Base-by-base conservation (phyloP, 2,888 invertebrate species). In the Acrocera orbiculus region DNA sequence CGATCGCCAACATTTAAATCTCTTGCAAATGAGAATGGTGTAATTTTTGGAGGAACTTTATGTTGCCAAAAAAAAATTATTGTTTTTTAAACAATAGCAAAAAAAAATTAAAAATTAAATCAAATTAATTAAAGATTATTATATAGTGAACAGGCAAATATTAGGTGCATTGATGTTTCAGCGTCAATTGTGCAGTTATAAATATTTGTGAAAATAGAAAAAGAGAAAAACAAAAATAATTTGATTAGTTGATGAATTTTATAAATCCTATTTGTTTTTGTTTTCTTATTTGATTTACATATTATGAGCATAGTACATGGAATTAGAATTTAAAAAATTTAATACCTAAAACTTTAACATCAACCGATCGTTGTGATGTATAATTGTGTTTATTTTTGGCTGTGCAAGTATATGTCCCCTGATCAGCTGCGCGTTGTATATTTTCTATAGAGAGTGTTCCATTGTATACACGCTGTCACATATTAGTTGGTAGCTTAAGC, bases 391-490 rank as follows among this genome's bases (percentile, higher is more conserved):
- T 68, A 56, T 86, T 86, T 37, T 74, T 71, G 0, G 87, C 89
- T 34, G 78, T 80, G 54, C 90, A 90, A 8, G 81, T 82, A 58
- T 90, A 90, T 4, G 78, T 77, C n/a, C 87, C 89, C 23, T 81
- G 81, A 53, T 90, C 89, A 42, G 79, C 78, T 16, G 69, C 70
- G 25, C 81, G 69, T 53, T 86, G 85, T 9, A 87, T 80, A 50
- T 80, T 80, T 50, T 81, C 78, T 33, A 90, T 78, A 22, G 77
- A 70, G 33, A 90, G 62, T 1, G 83, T 83, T 10, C 89, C 89
- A 48, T 89, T 86, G 5, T 74, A 67, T 38, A 83, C 81, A 47
- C 80, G 73, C 60, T 89, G 89, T 46, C 87, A 70, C 49, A 87
- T 71, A 54, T 83, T 89, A 31, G 82, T 70, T 2, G 89, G 89